Percentiles rank a stretch among this genome's conserved stretches.
These are phyloP conservation scores for Labroides dimidiatus DNA, from an alignment of 2,797 vertebrate species.

Conservation along the genomic window DNA sequence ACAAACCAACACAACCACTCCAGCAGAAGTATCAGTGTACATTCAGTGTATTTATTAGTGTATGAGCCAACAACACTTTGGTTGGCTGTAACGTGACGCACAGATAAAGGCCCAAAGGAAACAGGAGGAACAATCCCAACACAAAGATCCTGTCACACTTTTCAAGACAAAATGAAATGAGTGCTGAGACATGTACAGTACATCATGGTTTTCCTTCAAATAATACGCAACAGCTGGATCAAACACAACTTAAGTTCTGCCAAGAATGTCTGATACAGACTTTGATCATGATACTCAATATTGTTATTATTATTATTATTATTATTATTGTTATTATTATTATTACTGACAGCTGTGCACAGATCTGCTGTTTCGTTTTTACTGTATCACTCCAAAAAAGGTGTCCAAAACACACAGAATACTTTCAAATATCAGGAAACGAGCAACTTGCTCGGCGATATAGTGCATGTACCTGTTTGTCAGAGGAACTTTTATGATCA, in stretches of 20 bases:
- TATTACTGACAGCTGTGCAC: constrained; percentile 18
- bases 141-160: constrained; percentile 11
- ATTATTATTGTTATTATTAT: constrained; percentile 28
- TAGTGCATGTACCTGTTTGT: background rate
- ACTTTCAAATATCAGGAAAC: constrained; percentile 24
- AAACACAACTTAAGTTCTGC: constrained; percentile 23
- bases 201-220: constrained; percentile 19
- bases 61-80: constrained; percentile 68
- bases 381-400: constrained; percentile 22
- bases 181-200: constrained; percentile 40
- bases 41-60: constrained; percentile 75
- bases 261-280: constrained; percentile 14
- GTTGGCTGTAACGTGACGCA: constrained; percentile 63
- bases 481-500: constrained; percentile 22
- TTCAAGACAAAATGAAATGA: constrained; percentile 23
- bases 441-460: constrained; percentile 1
- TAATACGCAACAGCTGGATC: constrained; percentile 35
- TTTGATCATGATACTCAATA: constrained; percentile 11
- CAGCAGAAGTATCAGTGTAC: constrained; percentile 69
- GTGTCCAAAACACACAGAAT: constrained; percentile 53
- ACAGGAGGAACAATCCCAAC: constrained; percentile 19
- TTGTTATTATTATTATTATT: too few species aligned
- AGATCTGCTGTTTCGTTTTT: constrained; percentile 4
- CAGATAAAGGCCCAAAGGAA: constrained; percentile 48
- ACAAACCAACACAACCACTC: constrained; percentile 50